Evolutionary conservation across 2,113 vertebrate genomes (phyloP).

Genomic region (Apteryx owenii): DNA sequence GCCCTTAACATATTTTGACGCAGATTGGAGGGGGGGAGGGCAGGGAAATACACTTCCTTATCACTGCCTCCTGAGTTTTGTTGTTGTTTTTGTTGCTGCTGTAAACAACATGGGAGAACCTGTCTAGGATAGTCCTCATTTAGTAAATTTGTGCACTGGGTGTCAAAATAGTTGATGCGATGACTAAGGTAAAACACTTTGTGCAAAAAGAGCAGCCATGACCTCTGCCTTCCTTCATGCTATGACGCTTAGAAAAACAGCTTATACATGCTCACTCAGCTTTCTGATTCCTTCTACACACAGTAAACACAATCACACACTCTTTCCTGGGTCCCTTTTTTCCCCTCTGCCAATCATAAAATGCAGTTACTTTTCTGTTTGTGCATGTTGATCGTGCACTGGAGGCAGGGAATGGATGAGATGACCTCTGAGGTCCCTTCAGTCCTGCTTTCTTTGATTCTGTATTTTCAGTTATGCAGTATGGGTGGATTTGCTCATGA

Average conservation of each 20-base stretch:
- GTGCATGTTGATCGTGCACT: neutral
- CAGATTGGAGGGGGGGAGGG: neutral
- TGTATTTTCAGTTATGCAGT: neutral
- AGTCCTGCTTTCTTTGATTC: neutral
- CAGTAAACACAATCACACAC: neutral
- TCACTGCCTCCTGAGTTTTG: neutral
- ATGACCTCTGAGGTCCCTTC: neutral
- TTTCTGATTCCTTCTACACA: neutral
- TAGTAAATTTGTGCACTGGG: neutral
- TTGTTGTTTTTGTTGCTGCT: neutral
- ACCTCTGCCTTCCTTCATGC: neutral
- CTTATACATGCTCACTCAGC: neutral
- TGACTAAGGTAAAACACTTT: neutral
- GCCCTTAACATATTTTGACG: conserved; percentile 36
- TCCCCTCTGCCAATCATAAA: neutral
- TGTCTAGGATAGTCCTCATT: neutral
- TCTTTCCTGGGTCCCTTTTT: neutral
- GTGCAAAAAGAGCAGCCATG: neutral
- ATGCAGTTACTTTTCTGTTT: neutral
- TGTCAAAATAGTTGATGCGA: neutral
- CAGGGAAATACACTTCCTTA: neutral
- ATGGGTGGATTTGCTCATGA: neutral
- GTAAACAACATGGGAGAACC: neutral
- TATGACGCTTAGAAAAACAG: neutral
- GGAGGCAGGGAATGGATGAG: neutral